Base-by-base conservation (phyloP, 1,140 invertebrate genomes). In the Papilio machaon region DNA sequence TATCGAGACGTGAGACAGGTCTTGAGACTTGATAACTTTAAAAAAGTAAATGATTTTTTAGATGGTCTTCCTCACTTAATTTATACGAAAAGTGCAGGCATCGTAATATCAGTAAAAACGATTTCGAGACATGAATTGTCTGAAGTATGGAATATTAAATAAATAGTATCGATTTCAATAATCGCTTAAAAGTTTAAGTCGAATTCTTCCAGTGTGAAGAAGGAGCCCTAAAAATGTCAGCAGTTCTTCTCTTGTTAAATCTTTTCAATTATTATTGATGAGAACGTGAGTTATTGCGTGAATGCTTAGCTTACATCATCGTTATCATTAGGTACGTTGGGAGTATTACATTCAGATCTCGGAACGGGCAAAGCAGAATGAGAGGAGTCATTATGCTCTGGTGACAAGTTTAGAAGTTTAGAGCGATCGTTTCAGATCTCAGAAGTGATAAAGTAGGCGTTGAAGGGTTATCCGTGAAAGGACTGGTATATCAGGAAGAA, bases 141-240 rank as follows among this genome's bases (percentile, higher is more conserved):
- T 47, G 74, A 91, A 89, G 49, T 67, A 82, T 79, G 82, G 79
- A 79, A 84, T 82, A 67, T 86, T 87, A 84, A 89, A 89, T 60
- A 91, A 82, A 79, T 76, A 82, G 76, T 90, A 82, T 19, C 35
- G 81, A 82, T 89, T 91, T 88, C 88, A 92, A 79, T 91, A 91
- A 86, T 90, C 89, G 58, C 80, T 81, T 46, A 89, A 30, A 73
- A 85, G 79, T 64, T 86, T 87, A 35, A 91, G 73, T 46, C 83
- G 77, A 81, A 90, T 88, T 80, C 84, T 89, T 75, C 89, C 90
- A 74, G 86, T 90, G 70, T 91, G 89, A 10, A 90, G 80, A 49
- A 90, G 64, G 19, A 90, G 75, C 64, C 87, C 90, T 11, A 90
- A 49, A 88, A 90, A 91, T 83, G 75, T 84, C 79, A 84, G 81